Base-by-base conservation (phyloP, 2,797 vertebrate species). In the Gymnoscopelus braueri region DNA sequence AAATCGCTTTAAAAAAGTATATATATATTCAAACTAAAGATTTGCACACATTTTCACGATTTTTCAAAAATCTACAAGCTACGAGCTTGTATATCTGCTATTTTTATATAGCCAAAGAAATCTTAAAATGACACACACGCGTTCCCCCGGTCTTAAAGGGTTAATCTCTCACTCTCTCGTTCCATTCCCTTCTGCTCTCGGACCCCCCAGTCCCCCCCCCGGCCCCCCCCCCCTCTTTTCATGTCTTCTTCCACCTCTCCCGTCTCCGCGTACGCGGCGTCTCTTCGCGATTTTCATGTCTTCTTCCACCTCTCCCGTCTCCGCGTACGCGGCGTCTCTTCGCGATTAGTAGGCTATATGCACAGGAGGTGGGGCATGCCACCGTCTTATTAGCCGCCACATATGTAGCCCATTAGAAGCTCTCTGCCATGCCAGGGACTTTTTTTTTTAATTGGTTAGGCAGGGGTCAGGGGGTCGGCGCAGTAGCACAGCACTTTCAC, bases 361-460 rank as follows among this genome's bases (percentile, higher is more conserved):
- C 89, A 84, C n/a, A n/a, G n/a, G 88, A 85, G 85, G 80, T 83
- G 72, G 76, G 51, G 77, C 11, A 44, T 84, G 88, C 87, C 89
- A 87, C 79, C 85, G 85, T 86, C 83, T 91, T 91, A 88, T 91
- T 91, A 89, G 78, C 83, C 78, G 84, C 77, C 84, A 87, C 87
- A 80, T 84, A 85, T 88, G 90, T 87, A 84, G 81, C 84, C 88
- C 81, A 88, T 94, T 92, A 92, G 82, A 85, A 70, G 63, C 67
- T n/a, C n/a, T n/a, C n/a, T n/a, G n/a, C n/a, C n/a, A 65, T 82
- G 85, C 84, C 71, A 32, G 60, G 72, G 81, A 85, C 76, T n/a
- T n/a, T n/a, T n/a, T n/a, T 84, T 89, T 92, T 88, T 91, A 92
- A 91, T 93, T 93, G 90, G 67, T 89, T 89, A 87, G 63, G 74